Percentiles rank a stretch among this genome's conserved stretches.
Conservation (phyloP, 2,888 invertebrate genomes). For the Ochropacha duplaris region DNA sequence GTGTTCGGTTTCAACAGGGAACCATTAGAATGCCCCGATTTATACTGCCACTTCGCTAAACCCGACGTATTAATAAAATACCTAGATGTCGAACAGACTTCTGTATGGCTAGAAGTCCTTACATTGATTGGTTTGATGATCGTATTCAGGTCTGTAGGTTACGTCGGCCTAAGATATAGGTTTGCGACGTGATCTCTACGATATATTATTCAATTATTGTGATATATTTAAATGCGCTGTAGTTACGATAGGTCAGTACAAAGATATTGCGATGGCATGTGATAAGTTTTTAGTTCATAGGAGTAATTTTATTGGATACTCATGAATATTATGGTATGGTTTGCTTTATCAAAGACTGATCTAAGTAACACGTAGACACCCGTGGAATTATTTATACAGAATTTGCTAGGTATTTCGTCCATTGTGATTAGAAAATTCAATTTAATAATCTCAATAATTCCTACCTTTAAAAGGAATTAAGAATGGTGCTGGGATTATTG, state of each 20-base stretch:
- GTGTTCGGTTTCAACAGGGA: constrained; percentile 85
- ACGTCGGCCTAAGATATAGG: constrained; percentile 81
- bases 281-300: constrained; percentile 13
- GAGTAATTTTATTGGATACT: background rate
- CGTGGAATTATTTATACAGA: background rate
- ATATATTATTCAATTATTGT: constrained; percentile 18
- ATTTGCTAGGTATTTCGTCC: no score
- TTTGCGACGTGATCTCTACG: constrained; percentile 65
- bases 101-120: constrained; percentile 82
- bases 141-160: constrained; percentile 82
- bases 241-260: constrained; percentile 31
- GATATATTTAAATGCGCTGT: constrained; percentile 22
- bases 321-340: background rate
- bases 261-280: constrained; percentile 29
- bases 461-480: background rate
- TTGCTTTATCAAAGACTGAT: background rate
- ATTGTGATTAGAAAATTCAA: no score
- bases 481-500: no score
- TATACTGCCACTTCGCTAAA: constrained; percentile 86
- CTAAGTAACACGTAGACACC: background rate
- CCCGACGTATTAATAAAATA: constrained; percentile 84
- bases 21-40: constrained; percentile 81
- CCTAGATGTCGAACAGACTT: constrained; percentile 81
- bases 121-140: constrained; percentile 79
- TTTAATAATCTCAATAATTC: no score